Evolutionary conservation across 1,140 invertebrate genomes (phyloP), one percentile per base, ranked within the genome.

Genomic region (Drosophila ercepeae): DNA sequence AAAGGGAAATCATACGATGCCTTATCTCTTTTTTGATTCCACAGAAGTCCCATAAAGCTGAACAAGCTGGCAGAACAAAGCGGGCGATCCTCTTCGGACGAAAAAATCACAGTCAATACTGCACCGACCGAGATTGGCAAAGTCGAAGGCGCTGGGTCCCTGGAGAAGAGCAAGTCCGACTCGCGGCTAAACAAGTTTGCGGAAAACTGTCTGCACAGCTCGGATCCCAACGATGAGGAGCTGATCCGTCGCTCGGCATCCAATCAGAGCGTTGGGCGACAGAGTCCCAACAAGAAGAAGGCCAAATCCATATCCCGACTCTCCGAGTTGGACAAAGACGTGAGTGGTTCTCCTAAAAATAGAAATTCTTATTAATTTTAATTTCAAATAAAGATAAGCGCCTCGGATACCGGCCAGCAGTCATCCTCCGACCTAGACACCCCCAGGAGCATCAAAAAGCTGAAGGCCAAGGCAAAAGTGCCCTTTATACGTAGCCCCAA

Each of bases 161-260:
- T 95, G 14, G 94, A 95, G 64, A 95, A 95, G 60, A 94, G 94
- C 78, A 94, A 94, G 77, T 94, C 94, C 0, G 94, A 95, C 76
- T 94, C 94, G 25, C 94, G 94, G 75, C 76, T 94, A 4, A 93
- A 94, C 75, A 93, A 94, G 44, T 90, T 88, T 64, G 75, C 78
- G 0, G 83, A 88, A 5, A 73, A 78, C 44, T 70, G 74, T 1
- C 39, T 81, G 6, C 70, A 82, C 5, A 32, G 58, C 67, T 77
- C 36, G 61, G 91, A 59, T 25, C 57, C 76, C 21, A 73, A 92
- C 78, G 89, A 93, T 74, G 89, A 93, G 76, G 81, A 93, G 81
- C 89, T 92, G 75, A 91, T 91, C 13, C 54, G 82, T 2, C 70
- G 90, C 32, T 90, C 89, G 2, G 92, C 92, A 25, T 91, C 91